A percentile compares a stretch with the other conserved stretches of the same genome.
Conservation (phyloP, 2,888 invertebrate species). For the Spodoptera picta region DNA sequence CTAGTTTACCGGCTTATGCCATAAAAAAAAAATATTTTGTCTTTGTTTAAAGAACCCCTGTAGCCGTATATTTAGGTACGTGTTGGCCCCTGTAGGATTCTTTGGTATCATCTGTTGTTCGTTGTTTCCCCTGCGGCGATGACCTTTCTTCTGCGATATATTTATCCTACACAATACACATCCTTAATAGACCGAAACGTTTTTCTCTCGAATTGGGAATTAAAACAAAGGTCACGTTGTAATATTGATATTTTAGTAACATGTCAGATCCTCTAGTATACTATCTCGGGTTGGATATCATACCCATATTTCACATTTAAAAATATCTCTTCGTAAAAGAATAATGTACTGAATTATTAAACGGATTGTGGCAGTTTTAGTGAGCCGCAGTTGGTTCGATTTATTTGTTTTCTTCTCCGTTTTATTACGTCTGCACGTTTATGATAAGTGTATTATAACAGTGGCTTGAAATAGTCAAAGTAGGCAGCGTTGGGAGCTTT, state of each 20-base stretch:
- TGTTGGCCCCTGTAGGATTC: slow-evolving; percentile 43
- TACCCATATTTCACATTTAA: too few relatives aligned
- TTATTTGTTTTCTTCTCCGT: too few relatives aligned
- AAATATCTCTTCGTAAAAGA: too few relatives aligned
- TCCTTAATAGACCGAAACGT: slow-evolving; percentile 35
- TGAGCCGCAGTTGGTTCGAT: too few relatives aligned
- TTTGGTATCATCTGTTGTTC: slow-evolving; percentile 54
- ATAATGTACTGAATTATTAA: too few relatives aligned
- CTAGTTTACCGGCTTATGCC: too few relatives aligned
- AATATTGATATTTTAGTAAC: slow-evolving; percentile 1
- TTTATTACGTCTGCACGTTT: too few relatives aligned
- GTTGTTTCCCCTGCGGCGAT: slow-evolving; percentile 59
- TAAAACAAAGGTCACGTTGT: slow-evolving; percentile 8
- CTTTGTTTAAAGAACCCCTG: slow-evolving; percentile 26
- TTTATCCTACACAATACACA: slow-evolving; percentile 41
- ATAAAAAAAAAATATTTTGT: background rate
- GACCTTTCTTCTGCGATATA: slow-evolving; percentile 51
- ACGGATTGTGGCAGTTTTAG: too few relatives aligned
- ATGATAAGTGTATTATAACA: too few relatives aligned
- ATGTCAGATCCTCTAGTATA: slow-evolving; percentile 7
- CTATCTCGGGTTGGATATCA: too few relatives aligned
- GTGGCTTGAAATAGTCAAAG: too few relatives aligned
- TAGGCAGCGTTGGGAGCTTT: too few relatives aligned
- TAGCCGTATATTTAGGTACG: slow-evolving; percentile 29
- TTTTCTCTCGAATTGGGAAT: slow-evolving; percentile 29